These are phyloP conservation scores for Drosophila eohydei DNA, from an alignment of 2,888 invertebrate species.

Conservation along the genomic window DNA sequence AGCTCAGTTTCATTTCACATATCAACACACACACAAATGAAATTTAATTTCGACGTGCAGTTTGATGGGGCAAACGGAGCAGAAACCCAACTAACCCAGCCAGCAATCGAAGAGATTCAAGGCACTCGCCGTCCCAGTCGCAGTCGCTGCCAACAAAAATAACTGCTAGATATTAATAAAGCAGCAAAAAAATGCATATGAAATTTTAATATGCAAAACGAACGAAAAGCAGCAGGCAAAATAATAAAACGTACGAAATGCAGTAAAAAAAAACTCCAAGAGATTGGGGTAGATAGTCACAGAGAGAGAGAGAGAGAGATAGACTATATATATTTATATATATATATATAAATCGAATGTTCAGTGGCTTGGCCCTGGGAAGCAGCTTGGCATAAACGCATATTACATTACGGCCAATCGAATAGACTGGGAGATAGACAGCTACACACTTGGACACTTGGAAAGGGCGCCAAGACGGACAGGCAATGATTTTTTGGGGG, in stretches of 20 bases:
- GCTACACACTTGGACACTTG: slow-evolving; percentile 27
- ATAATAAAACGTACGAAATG: slow-evolving; percentile 68
- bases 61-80: slow-evolving; percentile 77
- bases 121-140: slow-evolving; percentile 24
- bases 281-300: slow-evolving; percentile 5
- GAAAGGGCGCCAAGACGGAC: slow-evolving; percentile 16
- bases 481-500: slow-evolving; percentile 45
- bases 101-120: slow-evolving; percentile 51
- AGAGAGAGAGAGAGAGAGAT: not conserved
- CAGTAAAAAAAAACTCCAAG: slow-evolving; percentile 49
- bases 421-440: slow-evolving; percentile 47
- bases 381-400: slow-evolving; percentile 55
- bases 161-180: slow-evolving; percentile 81
- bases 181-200: slow-evolving; percentile 73
- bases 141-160: slow-evolving; percentile 61
- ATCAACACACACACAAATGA: slow-evolving; percentile 51
- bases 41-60: slow-evolving; percentile 76
- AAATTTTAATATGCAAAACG: slow-evolving; percentile 81
- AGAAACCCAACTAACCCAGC: slow-evolving; percentile 68
- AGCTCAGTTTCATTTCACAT: slow-evolving; percentile 55
- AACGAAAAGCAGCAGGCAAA: slow-evolving; percentile 61
- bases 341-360: slow-evolving; percentile 47
- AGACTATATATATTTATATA: slow-evolving; percentile 28
- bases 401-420: slow-evolving; percentile 68
- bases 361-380: slow-evolving; percentile 47